These are phyloP conservation scores for Centruroides sculpturatus DNA, from an alignment of 1,140 invertebrate genomes.

Conservation along the genomic window DNA sequence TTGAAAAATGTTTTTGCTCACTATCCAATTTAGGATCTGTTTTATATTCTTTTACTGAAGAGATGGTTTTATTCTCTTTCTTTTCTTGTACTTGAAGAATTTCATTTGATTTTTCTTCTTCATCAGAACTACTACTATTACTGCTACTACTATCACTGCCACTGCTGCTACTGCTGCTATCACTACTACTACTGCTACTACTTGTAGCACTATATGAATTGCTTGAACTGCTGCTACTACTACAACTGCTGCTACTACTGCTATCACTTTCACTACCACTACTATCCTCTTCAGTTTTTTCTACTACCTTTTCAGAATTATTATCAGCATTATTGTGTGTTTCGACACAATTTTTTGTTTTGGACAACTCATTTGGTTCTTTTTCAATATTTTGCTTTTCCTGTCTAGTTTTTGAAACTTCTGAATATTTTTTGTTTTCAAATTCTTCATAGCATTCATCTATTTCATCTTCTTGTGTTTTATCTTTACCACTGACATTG, in stretches of 20 bases:
- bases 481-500: no score
- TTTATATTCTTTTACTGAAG: not conserved
- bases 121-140: not conserved
- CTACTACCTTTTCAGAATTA: not conserved
- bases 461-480: no score
- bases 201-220: not conserved
- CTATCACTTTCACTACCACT: not conserved
- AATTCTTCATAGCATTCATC: no score
- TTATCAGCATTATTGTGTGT: not conserved
- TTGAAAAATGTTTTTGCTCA: not conserved
- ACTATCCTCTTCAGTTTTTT: not conserved
- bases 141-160: no score
- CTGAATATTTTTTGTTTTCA: not conserved
- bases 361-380: no score
- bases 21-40: not conserved
- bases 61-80: not conserved
- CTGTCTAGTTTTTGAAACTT: not conserved
- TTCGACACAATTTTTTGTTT: not conserved
- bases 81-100: not conserved
- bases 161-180: not conserved
- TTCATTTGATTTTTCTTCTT: not conserved
- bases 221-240: not conserved
- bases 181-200: not conserved
- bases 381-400: not conserved
- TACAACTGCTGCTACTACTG: slow-evolving; percentile 1